Percentiles rank a stretch among this genome's conserved stretches.
Evolutionary conservation across 2,797 vertebrate species (phyloP).

Genomic region (Brotula barbata): DNA sequence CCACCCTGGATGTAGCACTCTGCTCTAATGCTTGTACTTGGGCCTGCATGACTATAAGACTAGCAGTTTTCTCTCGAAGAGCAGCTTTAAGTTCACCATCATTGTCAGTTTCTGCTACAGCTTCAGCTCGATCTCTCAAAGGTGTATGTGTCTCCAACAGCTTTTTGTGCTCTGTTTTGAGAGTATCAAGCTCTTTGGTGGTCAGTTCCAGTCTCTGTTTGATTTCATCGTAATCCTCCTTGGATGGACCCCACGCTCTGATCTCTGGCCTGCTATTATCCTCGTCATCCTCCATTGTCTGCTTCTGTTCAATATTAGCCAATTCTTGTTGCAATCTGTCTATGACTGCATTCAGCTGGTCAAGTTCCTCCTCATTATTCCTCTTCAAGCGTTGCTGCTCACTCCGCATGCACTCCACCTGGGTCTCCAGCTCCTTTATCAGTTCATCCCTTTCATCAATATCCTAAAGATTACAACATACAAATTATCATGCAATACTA

Average conservation of each 20-base stretch:
- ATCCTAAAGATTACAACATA: conserved; percentile 70
- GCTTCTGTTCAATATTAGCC: conserved; percentile 83
- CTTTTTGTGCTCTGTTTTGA: conserved; percentile 74
- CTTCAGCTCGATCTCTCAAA: conserved; percentile 62
- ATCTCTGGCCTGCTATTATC: conserved; percentile 69
- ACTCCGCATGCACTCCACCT: conserved; percentile 86
- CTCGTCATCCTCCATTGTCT: conserved; percentile 75
- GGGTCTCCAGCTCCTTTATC: conserved; percentile 86
- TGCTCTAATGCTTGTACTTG: conserved; percentile 77
- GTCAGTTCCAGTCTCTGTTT: conserved; percentile 80
- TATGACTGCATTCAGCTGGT: conserved; percentile 92
- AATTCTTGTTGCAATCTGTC: conserved; percentile 94
- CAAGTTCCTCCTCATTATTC: conserved; percentile 86
- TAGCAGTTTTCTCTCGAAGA: conserved; percentile 72
- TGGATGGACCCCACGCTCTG: conserved; percentile 46
- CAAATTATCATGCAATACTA: conserved; percentile 9
- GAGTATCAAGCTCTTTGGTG: conserved; percentile 75
- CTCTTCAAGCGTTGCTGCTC: conserved; percentile 88
- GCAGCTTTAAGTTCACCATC: conserved; percentile 65
- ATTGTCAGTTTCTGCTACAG: conserved; percentile 50
- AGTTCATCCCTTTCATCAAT: conserved; percentile 84
- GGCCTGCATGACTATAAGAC: conserved; percentile 75
- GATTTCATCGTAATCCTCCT: conserved; percentile 78
- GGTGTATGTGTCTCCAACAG: conserved; percentile 64
- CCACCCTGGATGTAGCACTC: conserved; percentile 68